Base-by-base conservation (phyloP, 2,113 vertebrate species). In the Microtus richardsoni region DNA sequence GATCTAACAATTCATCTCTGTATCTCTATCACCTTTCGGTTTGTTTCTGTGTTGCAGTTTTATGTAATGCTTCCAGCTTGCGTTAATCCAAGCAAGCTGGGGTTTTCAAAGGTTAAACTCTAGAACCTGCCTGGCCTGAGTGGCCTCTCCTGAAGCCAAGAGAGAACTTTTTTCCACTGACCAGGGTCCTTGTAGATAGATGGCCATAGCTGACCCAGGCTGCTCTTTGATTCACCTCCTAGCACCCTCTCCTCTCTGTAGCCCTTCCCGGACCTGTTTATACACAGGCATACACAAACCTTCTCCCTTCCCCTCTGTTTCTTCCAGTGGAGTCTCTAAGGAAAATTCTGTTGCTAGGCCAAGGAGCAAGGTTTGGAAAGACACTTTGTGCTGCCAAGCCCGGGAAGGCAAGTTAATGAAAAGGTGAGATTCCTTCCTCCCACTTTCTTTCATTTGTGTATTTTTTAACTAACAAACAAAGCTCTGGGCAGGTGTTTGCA, bases 361-460 rank as follows among this genome's bases (percentile, higher is more conserved):
- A 58, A 74, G 68, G 1, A 13, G 83, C 74, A 93, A 88, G 54
- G 39, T 94, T 95, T 88, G 54, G 87, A 89, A 95, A 96, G 94
- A 95, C 70, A 36, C 10, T 17, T 0, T 85, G 0, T 96, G 41
- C 79, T 93, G 83, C 93, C 84, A 73, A 96, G 0, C 0, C 1
- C 21, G 30, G 79, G 79, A 90, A 39, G 9, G 85, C n/a, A 39
- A 82, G 84, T 66, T 95, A 92, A 87, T 16, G 26, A 75, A 78
- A 87, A 21, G 14, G 7, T 0, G 24, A 92, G 60, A 26, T 16
- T 47, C 39, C 10, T 36, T 30, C 0, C 24, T 66, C 49, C 30
- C 22, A 3, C 33, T 54, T 33, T 68, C 60, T 74, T 16, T 74
- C 66, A 19, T 0, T 21, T 62, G 11, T 0, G 0, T 71, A 70